Evolutionary conservation across 2,888 invertebrate species (phyloP).

Genomic region (Meandrusa payeni): DNA sequence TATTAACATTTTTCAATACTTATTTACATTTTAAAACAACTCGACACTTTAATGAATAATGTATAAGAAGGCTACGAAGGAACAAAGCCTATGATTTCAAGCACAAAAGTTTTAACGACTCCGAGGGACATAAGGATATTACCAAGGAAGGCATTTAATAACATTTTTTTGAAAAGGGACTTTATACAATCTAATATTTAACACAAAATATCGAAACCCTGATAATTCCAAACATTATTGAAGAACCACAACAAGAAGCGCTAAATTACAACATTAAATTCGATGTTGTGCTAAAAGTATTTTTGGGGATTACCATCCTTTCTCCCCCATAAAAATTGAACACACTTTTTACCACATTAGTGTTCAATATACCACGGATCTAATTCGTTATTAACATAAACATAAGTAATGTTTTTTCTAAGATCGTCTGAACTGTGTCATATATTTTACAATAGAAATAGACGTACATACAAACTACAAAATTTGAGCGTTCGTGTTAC

Average conservation of each 20-base stretch:
- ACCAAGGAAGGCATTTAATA: slow-evolving; percentile 45
- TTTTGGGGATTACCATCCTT: slow-evolving; percentile 44
- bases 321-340: slow-evolving; percentile 47
- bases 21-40: slow-evolving; percentile 63
- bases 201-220: slow-evolving; percentile 74
- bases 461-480: slow-evolving; percentile 46
- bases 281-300: slow-evolving; percentile 68
- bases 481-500: slow-evolving; percentile 68
- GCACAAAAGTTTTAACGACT: slow-evolving; percentile 53
- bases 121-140: slow-evolving; percentile 39
- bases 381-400: slow-evolving; percentile 7
- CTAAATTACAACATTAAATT: slow-evolving; percentile 75
- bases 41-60: slow-evolving; percentile 41
- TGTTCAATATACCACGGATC: slow-evolving; percentile 7
- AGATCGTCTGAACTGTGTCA: slow-evolving; percentile 16
- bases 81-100: slow-evolving; percentile 51
- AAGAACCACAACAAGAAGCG: slow-evolving; percentile 67
- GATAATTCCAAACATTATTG: slow-evolving; percentile 76
- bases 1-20: slow-evolving; percentile 69
- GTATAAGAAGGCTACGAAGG: slow-evolving; percentile 50
- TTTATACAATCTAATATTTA: slow-evolving; percentile 55
- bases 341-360: slow-evolving; percentile 14
- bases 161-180: slow-evolving; percentile 35
- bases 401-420: slow-evolving; percentile 1
- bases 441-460: slow-evolving; percentile 44